Conservation (phyloP, 2,113 vertebrate species). For the Plecturocebus donacophilus region DNA sequence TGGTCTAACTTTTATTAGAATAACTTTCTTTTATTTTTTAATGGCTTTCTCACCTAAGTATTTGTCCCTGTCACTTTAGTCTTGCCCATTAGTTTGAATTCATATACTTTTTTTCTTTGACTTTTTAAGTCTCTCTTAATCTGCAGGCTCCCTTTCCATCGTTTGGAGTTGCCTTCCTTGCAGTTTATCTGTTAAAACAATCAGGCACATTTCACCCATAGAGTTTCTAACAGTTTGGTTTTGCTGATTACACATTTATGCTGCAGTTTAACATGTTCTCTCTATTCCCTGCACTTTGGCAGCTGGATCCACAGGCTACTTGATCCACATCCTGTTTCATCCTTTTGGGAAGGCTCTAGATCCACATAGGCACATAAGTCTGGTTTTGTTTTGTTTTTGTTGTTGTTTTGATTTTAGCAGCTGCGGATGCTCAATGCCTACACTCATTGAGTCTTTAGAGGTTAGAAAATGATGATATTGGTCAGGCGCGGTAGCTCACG, state of each 20-base stretch:
- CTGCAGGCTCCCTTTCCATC: background rate
- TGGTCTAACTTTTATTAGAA: background rate
- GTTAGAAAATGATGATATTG: background rate
- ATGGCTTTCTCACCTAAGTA: slow-evolving; percentile 13
- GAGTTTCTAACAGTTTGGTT: background rate
- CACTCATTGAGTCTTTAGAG: background rate
- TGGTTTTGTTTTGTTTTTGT: background rate
- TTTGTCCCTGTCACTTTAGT: background rate
- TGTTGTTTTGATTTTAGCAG: background rate
- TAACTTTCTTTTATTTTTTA: slow-evolving; percentile 15
- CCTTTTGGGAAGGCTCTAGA: background rate
- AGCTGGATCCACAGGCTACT: background rate
- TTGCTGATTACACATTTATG: background rate
- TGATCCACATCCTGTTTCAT: background rate
- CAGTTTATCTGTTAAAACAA: slow-evolving; percentile 9
- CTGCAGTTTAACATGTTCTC: background rate
- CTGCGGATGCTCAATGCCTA: background rate
- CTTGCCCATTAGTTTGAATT: background rate
- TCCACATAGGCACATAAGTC: background rate
- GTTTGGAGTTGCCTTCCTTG: slow-evolving; percentile 2
- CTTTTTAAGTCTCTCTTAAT: slow-evolving; percentile 1
- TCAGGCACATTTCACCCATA: background rate
- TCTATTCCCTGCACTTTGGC: background rate
- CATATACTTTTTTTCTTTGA: background rate
- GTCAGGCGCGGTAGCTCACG: too few species aligned